Evolutionary conservation across 2,113 vertebrate genomes (phyloP).

Genomic region (Nothocercus julius): DNA sequence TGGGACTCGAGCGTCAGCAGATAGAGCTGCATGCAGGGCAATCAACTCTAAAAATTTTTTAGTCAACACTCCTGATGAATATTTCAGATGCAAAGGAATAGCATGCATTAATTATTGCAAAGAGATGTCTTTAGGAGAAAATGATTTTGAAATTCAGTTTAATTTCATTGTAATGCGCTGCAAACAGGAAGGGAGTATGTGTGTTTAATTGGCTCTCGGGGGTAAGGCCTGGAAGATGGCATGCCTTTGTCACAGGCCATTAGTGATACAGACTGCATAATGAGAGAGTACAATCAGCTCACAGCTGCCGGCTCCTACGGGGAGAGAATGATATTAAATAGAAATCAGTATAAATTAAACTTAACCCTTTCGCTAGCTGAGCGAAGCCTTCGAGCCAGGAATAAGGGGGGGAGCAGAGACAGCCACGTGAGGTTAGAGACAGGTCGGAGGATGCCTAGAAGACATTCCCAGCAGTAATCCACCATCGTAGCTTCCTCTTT

Average conservation of each 20-base stretch:
- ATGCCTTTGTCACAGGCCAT: conserved; percentile 95
- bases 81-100: conserved; percentile 71
- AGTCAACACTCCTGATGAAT: conserved; percentile 54
- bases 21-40: background rate
- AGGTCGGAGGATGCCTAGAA: background rate
- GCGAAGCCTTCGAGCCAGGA: background rate
- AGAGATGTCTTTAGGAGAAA: conserved; percentile 81
- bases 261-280: conserved; percentile 89
- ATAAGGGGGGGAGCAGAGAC: background rate
- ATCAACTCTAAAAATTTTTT: background rate
- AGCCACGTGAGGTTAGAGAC: background rate
- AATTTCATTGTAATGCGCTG: conserved; percentile 79
- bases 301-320: conserved; percentile 81
- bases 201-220: conserved; percentile 91
- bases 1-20: background rate
- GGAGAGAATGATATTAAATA: conserved; percentile 78
- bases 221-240: conserved; percentile 87
- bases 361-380: conserved; percentile 75
- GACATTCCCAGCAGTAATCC: background rate
- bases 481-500: background rate
- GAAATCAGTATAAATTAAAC: conserved; percentile 79
- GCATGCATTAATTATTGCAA: conserved; percentile 80
- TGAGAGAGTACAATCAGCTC: conserved; percentile 90
- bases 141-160: conserved; percentile 79
- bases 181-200: conserved; percentile 79